phyloP scores from a whole-genome alignment of 2,888 invertebrate species.

The Mimumesa dahlbomi region DNA sequence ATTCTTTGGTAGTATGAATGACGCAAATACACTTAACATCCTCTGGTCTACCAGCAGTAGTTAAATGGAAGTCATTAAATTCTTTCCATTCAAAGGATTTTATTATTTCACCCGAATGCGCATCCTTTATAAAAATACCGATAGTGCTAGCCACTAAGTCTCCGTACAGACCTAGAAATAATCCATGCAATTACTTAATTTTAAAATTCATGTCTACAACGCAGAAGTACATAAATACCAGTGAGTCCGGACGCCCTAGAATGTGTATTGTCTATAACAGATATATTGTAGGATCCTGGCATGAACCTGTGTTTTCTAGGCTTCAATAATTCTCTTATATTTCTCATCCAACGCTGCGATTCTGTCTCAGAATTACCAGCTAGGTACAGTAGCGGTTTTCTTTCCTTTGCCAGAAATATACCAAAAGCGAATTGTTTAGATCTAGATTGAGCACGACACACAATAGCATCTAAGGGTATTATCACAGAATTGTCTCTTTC shows the following conservation, averaged over 20 bases:
- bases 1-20: slow-evolving; percentile 83
- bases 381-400: slow-evolving; percentile 85
- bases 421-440: slow-evolving; percentile 87
- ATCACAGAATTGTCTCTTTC: slow-evolving; percentile 71
- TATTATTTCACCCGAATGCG: slow-evolving; percentile 81
- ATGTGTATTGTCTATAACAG: slow-evolving; percentile 84
- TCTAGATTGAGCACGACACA: slow-evolving; percentile 85
- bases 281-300: slow-evolving; percentile 83
- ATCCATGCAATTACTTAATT: slow-evolving; percentile 7
- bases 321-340: slow-evolving; percentile 75
- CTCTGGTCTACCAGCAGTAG: slow-evolving; percentile 80
- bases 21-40: slow-evolving; percentile 84
- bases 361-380: slow-evolving; percentile 85
- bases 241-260: slow-evolving; percentile 84
- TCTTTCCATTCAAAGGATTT: slow-evolving; percentile 84
- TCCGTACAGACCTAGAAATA: slow-evolving; percentile 82
- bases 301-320: slow-evolving; percentile 80
- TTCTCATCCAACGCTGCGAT: slow-evolving; percentile 87
- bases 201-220: neutral
- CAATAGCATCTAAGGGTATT: slow-evolving; percentile 83
- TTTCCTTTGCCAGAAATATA: slow-evolving; percentile 83
- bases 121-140: slow-evolving; percentile 83
- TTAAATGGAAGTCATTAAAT: slow-evolving; percentile 82
- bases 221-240: slow-evolving; percentile 60
- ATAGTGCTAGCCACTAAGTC: slow-evolving; percentile 82